Evolutionary conservation across 2,888 invertebrate genomes (phyloP).

Genomic region (Papilio gigon): DNA sequence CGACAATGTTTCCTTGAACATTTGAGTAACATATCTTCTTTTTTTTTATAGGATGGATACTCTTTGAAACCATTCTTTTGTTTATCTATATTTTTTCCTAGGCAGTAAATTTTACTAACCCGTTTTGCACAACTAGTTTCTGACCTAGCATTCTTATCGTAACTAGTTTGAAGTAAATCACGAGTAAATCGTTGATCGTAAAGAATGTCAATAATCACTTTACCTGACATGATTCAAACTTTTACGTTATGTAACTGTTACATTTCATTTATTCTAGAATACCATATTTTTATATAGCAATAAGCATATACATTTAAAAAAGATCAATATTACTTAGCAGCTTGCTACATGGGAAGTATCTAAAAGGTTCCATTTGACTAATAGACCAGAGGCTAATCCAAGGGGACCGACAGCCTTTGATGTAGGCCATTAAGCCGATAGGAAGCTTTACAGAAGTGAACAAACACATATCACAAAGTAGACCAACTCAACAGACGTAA

Average conservation of each 20-base stretch:
- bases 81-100: too few relatives aligned
- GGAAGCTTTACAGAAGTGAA: neutral
- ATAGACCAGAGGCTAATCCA: constrained; percentile 3
- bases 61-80: too few relatives aligned
- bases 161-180: neutral
- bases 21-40: too few relatives aligned
- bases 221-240: neutral
- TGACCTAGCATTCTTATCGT: constrained; percentile 3
- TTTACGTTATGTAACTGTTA: too few relatives aligned
- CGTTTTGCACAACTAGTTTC: neutral
- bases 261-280: neutral
- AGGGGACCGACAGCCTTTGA: neutral
- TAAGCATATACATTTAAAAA: neutral
- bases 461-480: neutral
- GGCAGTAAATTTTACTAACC: neutral
- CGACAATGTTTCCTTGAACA: too few relatives aligned
- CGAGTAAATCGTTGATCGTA: neutral
- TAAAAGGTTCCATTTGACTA: constrained; percentile 2
- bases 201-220: neutral
- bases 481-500: neutral
- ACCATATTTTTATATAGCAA: neutral
- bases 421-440: neutral
- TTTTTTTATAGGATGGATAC: too few relatives aligned
- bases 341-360: neutral
- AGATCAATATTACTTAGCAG: neutral